These are phyloP conservation scores for Helogale parvula DNA, from an alignment of 2,113 vertebrate genomes.

Conservation along the genomic window DNA sequence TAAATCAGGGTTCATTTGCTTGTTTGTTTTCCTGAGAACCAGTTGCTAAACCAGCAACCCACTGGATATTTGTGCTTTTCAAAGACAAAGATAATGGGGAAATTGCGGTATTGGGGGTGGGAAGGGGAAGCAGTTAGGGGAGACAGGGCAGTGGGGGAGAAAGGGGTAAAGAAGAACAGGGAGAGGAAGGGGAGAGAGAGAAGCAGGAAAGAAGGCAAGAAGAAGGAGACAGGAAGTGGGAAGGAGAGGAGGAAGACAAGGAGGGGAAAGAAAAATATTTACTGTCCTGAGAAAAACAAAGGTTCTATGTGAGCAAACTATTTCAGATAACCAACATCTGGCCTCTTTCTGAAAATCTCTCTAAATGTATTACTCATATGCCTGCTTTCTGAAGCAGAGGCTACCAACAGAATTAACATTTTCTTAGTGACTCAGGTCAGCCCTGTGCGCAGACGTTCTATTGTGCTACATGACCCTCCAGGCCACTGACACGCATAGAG, in stretches of 20 bases:
- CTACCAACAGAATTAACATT: background rate
- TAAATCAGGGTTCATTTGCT: background rate
- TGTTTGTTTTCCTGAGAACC: background rate
- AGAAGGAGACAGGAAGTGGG: background rate
- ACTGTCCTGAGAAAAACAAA: background rate
- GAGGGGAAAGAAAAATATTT: background rate
- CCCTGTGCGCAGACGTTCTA: background rate
- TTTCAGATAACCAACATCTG: background rate
- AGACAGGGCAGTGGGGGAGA: too few species aligned
- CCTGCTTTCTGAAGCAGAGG: background rate
- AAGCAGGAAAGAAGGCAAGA: too few species aligned
- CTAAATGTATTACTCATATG: background rate
- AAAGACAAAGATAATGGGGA: background rate
- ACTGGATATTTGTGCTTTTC: background rate
- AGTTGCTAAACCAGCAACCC: background rate
- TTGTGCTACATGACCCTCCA: background rate
- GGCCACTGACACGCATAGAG: fast-evolving
- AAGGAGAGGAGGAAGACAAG: background rate
- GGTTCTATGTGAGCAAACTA: background rate
- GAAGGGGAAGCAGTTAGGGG: too few species aligned
- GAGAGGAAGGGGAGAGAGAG: background rate
- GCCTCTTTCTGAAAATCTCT: background rate
- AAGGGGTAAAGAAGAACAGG: background rate
- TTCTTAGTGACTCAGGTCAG: background rate
- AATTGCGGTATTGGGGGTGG: background rate